Evolutionary conservation across 2,113 vertebrate genomes (phyloP), one percentile per base, ranked within the genome.

Genomic region (Papio anubis): DNA sequence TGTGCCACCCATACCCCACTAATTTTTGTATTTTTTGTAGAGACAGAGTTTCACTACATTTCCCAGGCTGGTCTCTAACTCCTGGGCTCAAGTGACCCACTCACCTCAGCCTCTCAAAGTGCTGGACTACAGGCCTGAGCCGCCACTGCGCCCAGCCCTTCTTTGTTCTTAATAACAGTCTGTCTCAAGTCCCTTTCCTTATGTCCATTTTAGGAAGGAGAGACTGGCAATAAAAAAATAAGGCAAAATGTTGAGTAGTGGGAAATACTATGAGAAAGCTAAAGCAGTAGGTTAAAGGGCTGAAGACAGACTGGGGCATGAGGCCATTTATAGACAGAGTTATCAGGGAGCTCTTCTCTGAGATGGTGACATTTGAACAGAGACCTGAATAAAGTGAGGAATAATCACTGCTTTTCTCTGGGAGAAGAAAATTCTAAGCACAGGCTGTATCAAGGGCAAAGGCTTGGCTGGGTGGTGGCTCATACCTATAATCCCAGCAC

Each of bases 181-280:
- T 86, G 40, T 25, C 21, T 93, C 86, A 70, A 87, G 38, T 64
- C 35, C 38, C 45, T 96, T 38, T 21, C 35, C 21, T 91, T 94
- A 64, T 5, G 8, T 94, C 30, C 21, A 64, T 93, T 90, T 38
- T n/a, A 81, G 68, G 50, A 52, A 93, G 72, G 40, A 93, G 13
- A 95, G 27, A 55, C 27, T 64, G 68, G 30, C 13, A 85, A 20
- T 89, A 82, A 89, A 72, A 23, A 61, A 64, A 38, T 16, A 66
- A 82, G 50, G 43, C 11, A 21, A 84, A 68, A 11, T 93, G 18
- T 52, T 86, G 27, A 96, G 48, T 73, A 70, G 6, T 83, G 48
- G 93, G 90, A 91, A 93, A 88, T 80, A 48, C 10, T 64, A 16
- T 79, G 66, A 85, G 72, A 87, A 86, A 84, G 38, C n/a, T 50